Percentiles rank a stretch among this genome's conserved stretches.
Conservation (phyloP, 2,113 vertebrate species). For the Oncorhynchus mykiss region DNA sequence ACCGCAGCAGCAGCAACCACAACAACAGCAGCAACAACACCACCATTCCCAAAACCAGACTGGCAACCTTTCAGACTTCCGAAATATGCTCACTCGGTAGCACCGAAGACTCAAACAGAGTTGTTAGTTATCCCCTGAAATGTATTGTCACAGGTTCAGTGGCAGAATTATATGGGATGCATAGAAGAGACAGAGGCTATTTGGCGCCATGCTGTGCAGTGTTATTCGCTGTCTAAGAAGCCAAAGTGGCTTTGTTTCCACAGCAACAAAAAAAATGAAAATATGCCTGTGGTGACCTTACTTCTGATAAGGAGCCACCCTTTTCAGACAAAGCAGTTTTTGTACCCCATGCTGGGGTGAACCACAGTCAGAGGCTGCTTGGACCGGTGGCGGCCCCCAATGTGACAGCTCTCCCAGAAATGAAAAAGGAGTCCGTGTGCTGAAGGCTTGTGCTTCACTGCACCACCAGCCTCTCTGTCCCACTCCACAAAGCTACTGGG, state of each 20-base stretch:
- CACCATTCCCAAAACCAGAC: slow-evolving; percentile 73
- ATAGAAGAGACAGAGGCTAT: background rate
- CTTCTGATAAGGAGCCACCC: slow-evolving; percentile 29
- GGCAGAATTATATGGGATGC: no score
- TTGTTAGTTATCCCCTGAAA: slow-evolving; percentile 28
- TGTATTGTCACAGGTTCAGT: background rate
- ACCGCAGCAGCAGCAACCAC: slow-evolving; percentile 55
- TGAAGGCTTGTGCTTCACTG: slow-evolving; percentile 25
- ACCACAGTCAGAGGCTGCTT: slow-evolving; percentile 20
- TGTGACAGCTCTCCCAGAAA: background rate
- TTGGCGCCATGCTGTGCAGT: background rate
- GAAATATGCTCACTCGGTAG: slow-evolving; percentile 83
- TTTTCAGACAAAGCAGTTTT: slow-evolving; percentile 7
- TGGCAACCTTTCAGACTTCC: slow-evolving; percentile 73
- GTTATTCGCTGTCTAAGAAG: background rate
- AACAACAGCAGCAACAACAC: slow-evolving; percentile 45
- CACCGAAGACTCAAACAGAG: slow-evolving; percentile 21
- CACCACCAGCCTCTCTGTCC: background rate
- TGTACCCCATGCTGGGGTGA: slow-evolving; percentile 3
- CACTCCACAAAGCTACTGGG: background rate
- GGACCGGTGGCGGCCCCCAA: background rate
- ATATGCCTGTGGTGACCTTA: slow-evolving; percentile 32
- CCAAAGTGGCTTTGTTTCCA: slow-evolving; percentile 10
- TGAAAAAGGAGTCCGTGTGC: background rate
- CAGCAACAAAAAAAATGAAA: background rate